Percentiles rank a stretch among this genome's conserved stretches.
phyloP scores from a whole-genome alignment of 2,888 invertebrate genomes.

The Drosophila crucigera region DNA sequence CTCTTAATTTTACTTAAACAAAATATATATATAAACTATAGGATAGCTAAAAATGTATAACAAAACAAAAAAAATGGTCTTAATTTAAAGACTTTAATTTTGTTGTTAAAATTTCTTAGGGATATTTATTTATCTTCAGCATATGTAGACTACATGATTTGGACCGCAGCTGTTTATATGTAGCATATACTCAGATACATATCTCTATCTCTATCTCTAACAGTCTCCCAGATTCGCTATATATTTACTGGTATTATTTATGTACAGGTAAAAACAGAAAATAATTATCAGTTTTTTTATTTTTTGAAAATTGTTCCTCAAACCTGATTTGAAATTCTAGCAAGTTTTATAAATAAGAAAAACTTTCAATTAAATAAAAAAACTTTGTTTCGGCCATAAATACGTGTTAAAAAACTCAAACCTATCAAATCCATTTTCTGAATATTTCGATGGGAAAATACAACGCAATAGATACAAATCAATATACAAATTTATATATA shows the following conservation, averaged over 20 bases:
- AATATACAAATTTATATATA: constrained; percentile 13
- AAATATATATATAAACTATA: no score
- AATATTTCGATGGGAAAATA: constrained; percentile 26
- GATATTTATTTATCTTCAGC: no score
- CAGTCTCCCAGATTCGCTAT: background rate
- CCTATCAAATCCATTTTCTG: constrained; percentile 11
- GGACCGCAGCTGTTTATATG: background rate
- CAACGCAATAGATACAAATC: constrained; percentile 31
- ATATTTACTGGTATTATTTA: background rate
- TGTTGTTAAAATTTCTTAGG: no score
- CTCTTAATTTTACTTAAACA: no score
- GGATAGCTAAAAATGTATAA: no score
- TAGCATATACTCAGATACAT: background rate
- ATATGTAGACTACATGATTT: background rate
- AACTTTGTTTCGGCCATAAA: background rate
- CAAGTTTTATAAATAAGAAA: background rate
- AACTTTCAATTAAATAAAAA: background rate
- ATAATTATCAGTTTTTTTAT: background rate
- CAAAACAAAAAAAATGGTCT: no score
- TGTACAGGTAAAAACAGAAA: no score
- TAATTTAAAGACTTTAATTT: no score
- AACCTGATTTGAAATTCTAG: background rate
- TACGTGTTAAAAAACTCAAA: background rate
- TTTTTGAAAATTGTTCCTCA: background rate
- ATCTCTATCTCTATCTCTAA: background rate